These are phyloP conservation scores for Notodonta dromedarius DNA, from an alignment of 2,888 invertebrate genomes.

Conservation along the genomic window DNA sequence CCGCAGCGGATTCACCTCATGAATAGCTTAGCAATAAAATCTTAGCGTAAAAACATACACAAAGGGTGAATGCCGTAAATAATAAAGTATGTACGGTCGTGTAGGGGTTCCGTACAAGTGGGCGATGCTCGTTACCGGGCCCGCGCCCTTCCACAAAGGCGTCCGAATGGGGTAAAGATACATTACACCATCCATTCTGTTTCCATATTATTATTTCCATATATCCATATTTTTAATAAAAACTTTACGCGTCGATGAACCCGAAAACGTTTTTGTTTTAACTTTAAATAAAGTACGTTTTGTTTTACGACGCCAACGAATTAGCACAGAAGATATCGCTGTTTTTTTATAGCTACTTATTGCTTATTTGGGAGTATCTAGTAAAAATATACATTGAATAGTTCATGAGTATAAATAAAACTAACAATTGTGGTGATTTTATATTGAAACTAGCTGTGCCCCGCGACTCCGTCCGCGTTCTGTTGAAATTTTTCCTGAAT, in stretches of 20 bases:
- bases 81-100: slow-evolving; percentile 77
- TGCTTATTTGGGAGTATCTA: no score
- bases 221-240: slow-evolving; percentile 66
- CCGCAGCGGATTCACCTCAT: slow-evolving; percentile 68
- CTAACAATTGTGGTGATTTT: no score
- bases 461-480: no score
- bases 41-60: slow-evolving; percentile 81
- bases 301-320: slow-evolving; percentile 38
- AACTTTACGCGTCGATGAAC: slow-evolving; percentile 50
- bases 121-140: slow-evolving; percentile 74
- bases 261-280: slow-evolving; percentile 40
- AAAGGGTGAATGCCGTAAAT: slow-evolving; percentile 80
- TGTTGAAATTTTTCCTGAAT: no score
- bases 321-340: slow-evolving; percentile 9
- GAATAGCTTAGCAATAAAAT: slow-evolving; percentile 80
- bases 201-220: no score
- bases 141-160: slow-evolving; percentile 75
- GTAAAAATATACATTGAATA: no score
- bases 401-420: no score
- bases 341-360: slow-evolving; percentile 5
- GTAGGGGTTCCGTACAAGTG: slow-evolving; percentile 66
- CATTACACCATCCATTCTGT: slow-evolving; percentile 74
- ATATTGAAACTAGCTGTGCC: no score
- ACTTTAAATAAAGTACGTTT: slow-evolving; percentile 38
- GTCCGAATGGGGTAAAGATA: slow-evolving; percentile 74